phyloP scores from a whole-genome alignment of 2,113 vertebrate genomes.

The cat (Felis catus) region F.catus_Fca126_mat1.0 CM031420.1:132784501-132785000 shows the following conservation, averaged over 20 bases:
- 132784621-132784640: slow-evolving; percentile 1
- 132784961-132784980: slow-evolving; percentile 73
- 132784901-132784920: background rate
- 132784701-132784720: background rate
- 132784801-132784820: background rate
- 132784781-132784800: background rate
- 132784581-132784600: background rate
- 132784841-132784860: slow-evolving; percentile 38
- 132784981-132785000: slow-evolving; percentile 71
- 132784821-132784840: background rate
- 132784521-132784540: background rate
- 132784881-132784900: background rate
- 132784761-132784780: background rate
- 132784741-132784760: background rate
- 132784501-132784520: background rate
- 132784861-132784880: background rate
- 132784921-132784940: background rate
- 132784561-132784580: background rate
- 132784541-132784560: slow-evolving; percentile 4
- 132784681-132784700: background rate
- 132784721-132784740: background rate
- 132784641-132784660: background rate
- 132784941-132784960: slow-evolving; percentile 18
- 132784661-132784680: slow-evolving; percentile 20
- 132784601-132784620: background rate